Base-by-base conservation (phyloP, 2,797 vertebrate genomes). In the Rhincodon typus region DNA sequence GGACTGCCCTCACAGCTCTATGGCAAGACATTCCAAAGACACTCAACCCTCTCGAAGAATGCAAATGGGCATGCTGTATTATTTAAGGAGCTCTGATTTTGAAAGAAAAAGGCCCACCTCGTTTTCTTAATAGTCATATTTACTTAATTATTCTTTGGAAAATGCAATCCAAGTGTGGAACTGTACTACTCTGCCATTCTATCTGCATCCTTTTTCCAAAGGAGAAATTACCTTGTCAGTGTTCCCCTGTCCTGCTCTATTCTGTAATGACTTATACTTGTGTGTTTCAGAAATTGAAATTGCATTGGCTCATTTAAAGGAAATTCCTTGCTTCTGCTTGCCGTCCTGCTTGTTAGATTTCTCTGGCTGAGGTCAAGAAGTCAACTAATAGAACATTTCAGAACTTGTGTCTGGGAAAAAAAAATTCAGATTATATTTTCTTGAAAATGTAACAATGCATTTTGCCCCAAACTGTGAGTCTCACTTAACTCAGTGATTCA, bases 321-420 rank as follows among this genome's bases (percentile, higher is more conserved):
- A 93, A n/a, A 23, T 93, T 42, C 67, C 57, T 66, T 91, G 57
- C 57, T 34, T 67, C 57, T 91, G 57, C 30, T 91, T 67, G 57
- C 62, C 19, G 38, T 91, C 90, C 42, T 38, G 67, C 90, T n/a
- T 67, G 66, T 67, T 15, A 42, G 62, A 38, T 93, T 93, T 93
- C 90, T 69, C 34, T 67, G 38, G 19, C 34, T 93, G 62, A 93
- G 90, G 90, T 93, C 90, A 93, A n/a, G 90, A 93, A 93, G 62
- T 93, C 90, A 67, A 67, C 90, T 93, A 84, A 84, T 84, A 84
- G 90, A 93, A 12, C 17, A 93, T 67, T 93, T 93, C 90, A 93
- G 90, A 67, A 38, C 62, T 93, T 38, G 88, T 91, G 62, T 93
- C 67, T 93, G n/a, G 12, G n/a, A 67, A 8, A 93, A 93, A 86